Evolutionary conservation across 2,888 invertebrate species (phyloP), one percentile per base, ranked within the genome.

Genomic region (Macrosoma leucophasiata): DNA sequence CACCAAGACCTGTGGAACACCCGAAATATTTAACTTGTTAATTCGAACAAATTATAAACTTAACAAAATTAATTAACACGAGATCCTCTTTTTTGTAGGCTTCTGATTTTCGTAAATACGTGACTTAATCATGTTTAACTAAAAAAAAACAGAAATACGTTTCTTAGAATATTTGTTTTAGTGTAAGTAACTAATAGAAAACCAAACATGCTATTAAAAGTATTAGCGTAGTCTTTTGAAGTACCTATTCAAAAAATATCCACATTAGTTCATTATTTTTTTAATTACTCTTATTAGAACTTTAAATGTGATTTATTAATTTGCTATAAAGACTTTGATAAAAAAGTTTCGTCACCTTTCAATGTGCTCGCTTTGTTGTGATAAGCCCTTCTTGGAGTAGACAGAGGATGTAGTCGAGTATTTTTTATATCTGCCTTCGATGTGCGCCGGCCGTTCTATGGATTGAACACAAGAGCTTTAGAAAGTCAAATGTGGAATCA

Each of bases 1-100:
- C 94, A 90, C 93, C 94, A 94, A 38, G 94, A 94, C 56, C 91
- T 92, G 69, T 8, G 76, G 76, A 41, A 5, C 7, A 17, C 4
- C 4, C 7, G 4, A 17, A 17, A 17, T 17, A 26, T 34, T n/a
- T n/a, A n/a, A n/a, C n/a, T n/a, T n/a, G n/a, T n/a, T n/a, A n/a
- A n/a, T n/a, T n/a, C n/a, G n/a, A n/a, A n/a, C n/a, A n/a, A n/a
- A n/a, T n/a, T n/a, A n/a, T n/a, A n/a, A n/a, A n/a, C n/a, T n/a
- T n/a, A n/a, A n/a, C n/a, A n/a, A n/a, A n/a, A n/a, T n/a, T n/a
- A n/a, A n/a, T n/a, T n/a, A n/a, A n/a, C n/a, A n/a, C n/a, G n/a
- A n/a, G n/a, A n/a, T n/a, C n/a, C n/a, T n/a, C n/a, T n/a, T n/a
- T n/a, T n/a, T n/a, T n/a, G n/a, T n/a, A n/a, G n/a, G n/a, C n/a